Evolutionary conservation across 37 sponge, comb jelly and placozoan species (phyloP).

Genomic region (Cladorhizidae sp.): DNA sequence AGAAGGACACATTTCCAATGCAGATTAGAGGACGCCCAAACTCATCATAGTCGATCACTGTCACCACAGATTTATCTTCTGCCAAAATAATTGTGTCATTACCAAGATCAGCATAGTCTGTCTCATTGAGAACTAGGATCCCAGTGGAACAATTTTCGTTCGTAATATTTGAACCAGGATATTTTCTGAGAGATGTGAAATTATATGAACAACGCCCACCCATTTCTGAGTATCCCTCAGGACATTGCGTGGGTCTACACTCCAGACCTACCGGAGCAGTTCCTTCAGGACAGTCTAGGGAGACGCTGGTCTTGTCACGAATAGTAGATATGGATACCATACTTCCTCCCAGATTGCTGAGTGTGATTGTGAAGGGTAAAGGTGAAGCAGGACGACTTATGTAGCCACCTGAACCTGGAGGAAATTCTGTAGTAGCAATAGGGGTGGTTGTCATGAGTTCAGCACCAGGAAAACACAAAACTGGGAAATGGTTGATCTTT

Average conservation of each 20-base stretch:
- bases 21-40: slow-evolving; percentile 1
- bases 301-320: background rate
- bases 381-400: too few species aligned
- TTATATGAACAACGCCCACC: background rate
- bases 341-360: slow-evolving; percentile 6
- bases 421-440: too few species aligned
- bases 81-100: slow-evolving; percentile 21
- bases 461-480: background rate
- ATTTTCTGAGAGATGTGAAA: slow-evolving; percentile 31
- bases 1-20: slow-evolving; percentile 6
- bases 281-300: background rate
- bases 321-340: slow-evolving; percentile 5
- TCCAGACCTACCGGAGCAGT: background rate
- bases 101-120: slow-evolving; percentile 7
- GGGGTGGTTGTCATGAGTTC: too few species aligned
- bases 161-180: background rate
- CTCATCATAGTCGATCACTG: background rate
- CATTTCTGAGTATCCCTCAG: background rate
- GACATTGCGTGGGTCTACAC: slow-evolving; percentile 17
- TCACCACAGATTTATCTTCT: slow-evolving; percentile 1
- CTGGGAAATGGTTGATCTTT: background rate
- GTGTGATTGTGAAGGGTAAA: slow-evolving; percentile 19
- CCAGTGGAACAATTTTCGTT: slow-evolving; percentile 8
- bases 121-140: slow-evolving; percentile 13
- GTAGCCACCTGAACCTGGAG: too few species aligned